Evolutionary conservation across 2,888 invertebrate species (phyloP), one percentile per base, ranked within the genome.

Genomic region (Platycheirus rosarum): DNA sequence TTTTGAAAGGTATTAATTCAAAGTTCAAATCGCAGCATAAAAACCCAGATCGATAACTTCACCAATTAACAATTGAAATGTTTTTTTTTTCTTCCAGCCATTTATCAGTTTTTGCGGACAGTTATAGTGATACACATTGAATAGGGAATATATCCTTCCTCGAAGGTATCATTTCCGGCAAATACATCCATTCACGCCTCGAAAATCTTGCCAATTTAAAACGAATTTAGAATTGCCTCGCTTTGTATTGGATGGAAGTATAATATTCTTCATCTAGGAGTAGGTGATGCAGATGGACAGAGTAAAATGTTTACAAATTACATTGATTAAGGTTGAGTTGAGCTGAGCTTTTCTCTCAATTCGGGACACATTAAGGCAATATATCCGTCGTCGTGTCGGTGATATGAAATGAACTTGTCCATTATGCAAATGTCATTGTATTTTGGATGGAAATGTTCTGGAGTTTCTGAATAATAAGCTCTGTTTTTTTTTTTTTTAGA

Each of bases 381-480:
- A 26, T 26, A 40, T 57, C 8, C 11, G 8, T 57, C 20, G n/a
- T 11, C 4, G 13, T 26, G 13, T n/a, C n/a, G n/a, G 13, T 40
- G 14, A 44, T 60, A 37, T 37, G n/a, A 55, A 37, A 55, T 42
- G 2, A 60, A 60, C 29, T 60, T 29, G 44, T 32, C 44, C 60
- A 60, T 60, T 60, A 60, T 60, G 60, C 60, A 44, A 60, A 60
- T 60, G 18, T 44, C 29, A 44, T 44, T 60, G 26, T 14, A 44
- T 60, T 35, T 35, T n/a, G 13, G 2, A 32, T 60, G n/a, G n/a
- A 44, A n/a, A 57, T 42, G 13, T 53, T 32, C 32, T 44, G 26
- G 57, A 1, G 29, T 40, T 42, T 32, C 29, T 6, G 8, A 11
- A n/a, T 13, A 42, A 40, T 60, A 26, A 16, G 16, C 16, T n/a